These are phyloP conservation scores for Bemisia tabaci DNA, from an alignment of 1,140 invertebrate genomes.

Conservation along the genomic window DNA sequence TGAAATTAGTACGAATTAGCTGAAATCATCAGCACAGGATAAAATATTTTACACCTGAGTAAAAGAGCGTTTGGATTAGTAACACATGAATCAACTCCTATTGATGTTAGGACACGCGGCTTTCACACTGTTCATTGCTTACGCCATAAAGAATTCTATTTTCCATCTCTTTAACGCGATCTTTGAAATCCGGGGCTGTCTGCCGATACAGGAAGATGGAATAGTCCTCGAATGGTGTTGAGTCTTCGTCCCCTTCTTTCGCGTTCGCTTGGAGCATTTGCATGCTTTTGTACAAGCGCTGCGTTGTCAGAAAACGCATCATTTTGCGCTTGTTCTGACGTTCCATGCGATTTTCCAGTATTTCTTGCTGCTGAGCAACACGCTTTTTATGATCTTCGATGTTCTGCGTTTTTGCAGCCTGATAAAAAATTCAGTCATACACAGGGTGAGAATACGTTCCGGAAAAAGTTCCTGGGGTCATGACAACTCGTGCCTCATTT, in stretches of 20 bases:
- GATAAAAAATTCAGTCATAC: neutral
- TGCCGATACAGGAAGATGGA: conserved; percentile 57
- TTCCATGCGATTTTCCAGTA: conserved; percentile 43
- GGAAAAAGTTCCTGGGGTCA: no score
- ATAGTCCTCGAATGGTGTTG: conserved; percentile 51
- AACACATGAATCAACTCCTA: no score
- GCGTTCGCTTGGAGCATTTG: conserved; percentile 57
- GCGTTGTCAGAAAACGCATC: conserved; percentile 40
- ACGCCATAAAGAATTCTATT: conserved; percentile 57
- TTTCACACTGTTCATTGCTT: no score
- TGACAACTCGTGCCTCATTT: no score
- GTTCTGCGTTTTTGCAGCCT: neutral
- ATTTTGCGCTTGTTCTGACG: neutral
- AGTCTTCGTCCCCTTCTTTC: conserved; percentile 35
- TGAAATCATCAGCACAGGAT: no score
- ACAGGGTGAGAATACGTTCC: no score
- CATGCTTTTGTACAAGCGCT: conserved; percentile 59
- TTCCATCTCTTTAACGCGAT: conserved; percentile 61
- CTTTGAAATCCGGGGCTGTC: conserved; percentile 57
- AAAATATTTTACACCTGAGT: no score
- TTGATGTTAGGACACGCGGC: no score
- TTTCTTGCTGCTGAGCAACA: conserved; percentile 18
- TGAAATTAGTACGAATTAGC: no score
- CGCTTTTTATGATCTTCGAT: neutral
- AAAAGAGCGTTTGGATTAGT: no score